Evolutionary conservation across 2,797 vertebrate species (phyloP).

Genomic region (Sebastes vulpes): DNA sequence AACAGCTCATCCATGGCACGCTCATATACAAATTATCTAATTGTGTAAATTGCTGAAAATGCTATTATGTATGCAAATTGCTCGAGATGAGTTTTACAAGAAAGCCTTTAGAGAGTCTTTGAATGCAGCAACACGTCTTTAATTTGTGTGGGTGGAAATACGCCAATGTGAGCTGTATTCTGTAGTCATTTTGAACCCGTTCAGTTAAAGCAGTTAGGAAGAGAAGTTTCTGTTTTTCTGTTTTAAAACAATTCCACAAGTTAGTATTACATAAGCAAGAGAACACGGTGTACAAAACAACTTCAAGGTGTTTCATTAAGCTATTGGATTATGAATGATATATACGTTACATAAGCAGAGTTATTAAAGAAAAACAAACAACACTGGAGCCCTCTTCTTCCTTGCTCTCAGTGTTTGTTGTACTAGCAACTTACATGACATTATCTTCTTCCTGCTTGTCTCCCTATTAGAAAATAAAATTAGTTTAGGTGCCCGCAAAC

Average conservation of each 20-base stretch:
- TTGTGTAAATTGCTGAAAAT: background rate
- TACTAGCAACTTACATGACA: conserved; percentile 46
- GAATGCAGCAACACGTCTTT: background rate
- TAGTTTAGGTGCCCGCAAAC: conserved; percentile 75
- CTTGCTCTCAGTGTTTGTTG: conserved; percentile 21
- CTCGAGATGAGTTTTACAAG: background rate
- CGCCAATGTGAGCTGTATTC: background rate
- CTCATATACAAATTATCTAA: background rate
- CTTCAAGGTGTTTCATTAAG: background rate
- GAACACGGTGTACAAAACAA: background rate
- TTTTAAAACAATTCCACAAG: background rate
- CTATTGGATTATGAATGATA: background rate
- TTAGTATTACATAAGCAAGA: background rate
- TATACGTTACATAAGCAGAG: background rate
- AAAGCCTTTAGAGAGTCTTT: background rate
- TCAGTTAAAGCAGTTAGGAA: background rate
- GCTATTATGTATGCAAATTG: conserved; percentile 5
- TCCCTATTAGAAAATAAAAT: conserved; percentile 72
- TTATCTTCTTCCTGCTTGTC: conserved; percentile 71
- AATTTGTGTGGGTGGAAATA: background rate
- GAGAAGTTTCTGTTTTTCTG: background rate
- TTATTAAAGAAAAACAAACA: background rate
- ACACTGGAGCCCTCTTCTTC: background rate
- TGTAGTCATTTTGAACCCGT: background rate
- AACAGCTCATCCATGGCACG: background rate